Conservation (phyloP, 2,797 vertebrate species). For the Ctenosaura bakeri region DNA sequence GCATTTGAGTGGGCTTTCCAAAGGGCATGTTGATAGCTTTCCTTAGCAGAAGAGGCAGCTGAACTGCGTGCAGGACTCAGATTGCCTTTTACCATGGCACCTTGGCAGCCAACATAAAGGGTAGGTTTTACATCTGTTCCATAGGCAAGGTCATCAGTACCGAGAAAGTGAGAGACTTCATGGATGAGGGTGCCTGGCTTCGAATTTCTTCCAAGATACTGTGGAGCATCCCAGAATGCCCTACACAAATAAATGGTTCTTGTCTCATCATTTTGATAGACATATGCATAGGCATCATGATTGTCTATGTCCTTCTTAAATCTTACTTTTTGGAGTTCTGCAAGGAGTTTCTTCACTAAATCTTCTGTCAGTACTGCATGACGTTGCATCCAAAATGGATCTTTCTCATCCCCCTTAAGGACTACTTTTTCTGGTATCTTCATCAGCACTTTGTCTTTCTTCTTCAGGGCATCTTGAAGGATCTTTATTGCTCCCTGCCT, state of each 20-base stretch:
- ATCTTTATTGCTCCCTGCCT: neutral
- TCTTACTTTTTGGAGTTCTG: neutral
- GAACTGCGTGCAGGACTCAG: neutral
- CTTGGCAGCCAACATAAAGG: neutral
- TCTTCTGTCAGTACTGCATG: neutral
- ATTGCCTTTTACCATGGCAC: neutral
- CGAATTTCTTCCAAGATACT: slow-evolving; percentile 4
- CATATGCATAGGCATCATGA: neutral
- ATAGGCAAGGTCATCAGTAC: neutral
- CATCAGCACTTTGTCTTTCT: slow-evolving; percentile 15
- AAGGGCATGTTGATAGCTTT: neutral
- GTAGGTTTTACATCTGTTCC: neutral
- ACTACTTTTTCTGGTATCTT: neutral
- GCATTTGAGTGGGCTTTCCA: neutral
- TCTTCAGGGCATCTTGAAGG: slow-evolving; percentile 32
- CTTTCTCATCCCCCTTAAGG: neutral
- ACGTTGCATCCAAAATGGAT: neutral
- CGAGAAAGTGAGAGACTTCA: slow-evolving; percentile 22
- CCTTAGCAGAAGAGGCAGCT: neutral
- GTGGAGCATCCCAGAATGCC: neutral
- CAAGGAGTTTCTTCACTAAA: neutral
- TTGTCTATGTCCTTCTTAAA: neutral
- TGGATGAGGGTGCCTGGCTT: neutral
- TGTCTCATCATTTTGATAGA: too few species aligned
- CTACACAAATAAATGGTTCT: slow-evolving; percentile 13